Base-by-base conservation (phyloP, 2,888 invertebrate genomes). In the Hydriomena furcata region DNA sequence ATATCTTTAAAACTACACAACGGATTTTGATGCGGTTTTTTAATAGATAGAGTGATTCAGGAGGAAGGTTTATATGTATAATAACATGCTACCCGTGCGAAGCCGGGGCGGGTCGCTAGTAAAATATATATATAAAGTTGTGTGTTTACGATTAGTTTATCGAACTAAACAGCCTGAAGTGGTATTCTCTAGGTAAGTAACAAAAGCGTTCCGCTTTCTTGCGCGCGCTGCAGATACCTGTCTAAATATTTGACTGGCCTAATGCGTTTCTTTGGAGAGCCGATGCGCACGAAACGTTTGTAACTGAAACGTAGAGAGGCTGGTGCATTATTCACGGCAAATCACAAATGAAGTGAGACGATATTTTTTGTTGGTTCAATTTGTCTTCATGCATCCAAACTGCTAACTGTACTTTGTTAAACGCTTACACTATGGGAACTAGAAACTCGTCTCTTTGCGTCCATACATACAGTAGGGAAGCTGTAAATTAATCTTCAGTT, bases 231-330 rank as follows among this genome's bases (percentile, higher is more conserved):
- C 49, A 47, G 46, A 50, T 55, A 55, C 65, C 65, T 68, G 71
- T 69, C 66, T 76, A 81, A 84, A 84, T 82, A 82, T 84, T 84
- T 76, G 70, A 67, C 52, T 71, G 67, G 62, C 60, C 70, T 76
- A 78, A 79, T 76, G 77, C 70, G 59, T 63, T 71, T 56, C 51
- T 57, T 51, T 43, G 35, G 58, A 64, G 62, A 60, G 60, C 65
- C n/a, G n/a, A 65, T 60, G 61, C 60, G 61, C 61, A 63, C 53
- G 52, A 61, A 35, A 52, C 12, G 17, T 8, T 11, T 7, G 32
- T 8, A 36, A 42, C 21, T 32, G 6, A 20, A 41, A 20, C 10
- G 0, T 25, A 17, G 31, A 32, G 35, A 6, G 7, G 52, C 43
- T 52, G 20, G 47, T 25, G 27, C 43, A 41, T 23, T 24, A 17